These are phyloP conservation scores for Otocyon megalotis DNA, from an alignment of 2,113 vertebrate genomes.

Conservation along the genomic window DNA sequence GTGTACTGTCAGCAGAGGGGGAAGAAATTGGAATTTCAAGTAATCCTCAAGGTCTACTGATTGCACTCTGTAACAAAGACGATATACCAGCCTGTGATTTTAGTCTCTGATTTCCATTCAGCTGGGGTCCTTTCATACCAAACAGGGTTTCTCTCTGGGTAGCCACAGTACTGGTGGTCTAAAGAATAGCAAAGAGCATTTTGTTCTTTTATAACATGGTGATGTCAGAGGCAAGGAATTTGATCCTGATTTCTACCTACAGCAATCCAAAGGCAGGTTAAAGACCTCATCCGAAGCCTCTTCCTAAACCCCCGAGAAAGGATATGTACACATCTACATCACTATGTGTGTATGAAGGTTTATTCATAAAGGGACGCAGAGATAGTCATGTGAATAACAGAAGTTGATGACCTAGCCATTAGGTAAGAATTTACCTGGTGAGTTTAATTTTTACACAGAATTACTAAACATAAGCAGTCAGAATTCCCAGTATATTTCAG, in stretches of 20 bases:
- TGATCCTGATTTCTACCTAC: background rate
- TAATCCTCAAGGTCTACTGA: constrained; percentile 61
- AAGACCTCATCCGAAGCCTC: background rate
- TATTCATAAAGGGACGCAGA: background rate
- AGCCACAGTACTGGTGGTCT: background rate
- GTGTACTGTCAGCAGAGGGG: constrained; percentile 42
- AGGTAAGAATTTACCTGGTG: background rate
- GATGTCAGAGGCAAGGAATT: constrained; percentile 43
- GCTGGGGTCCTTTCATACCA: constrained; percentile 57
- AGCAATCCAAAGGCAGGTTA: background rate
- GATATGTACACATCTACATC: background rate
- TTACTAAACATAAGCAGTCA: background rate
- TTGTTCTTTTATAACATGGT: constrained; percentile 46
- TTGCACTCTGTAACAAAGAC: constrained; percentile 62
- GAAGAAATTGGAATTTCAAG: constrained; percentile 49
- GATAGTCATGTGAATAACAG: background rate
- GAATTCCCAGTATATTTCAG: background rate
- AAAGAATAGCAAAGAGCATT: constrained; percentile 34
- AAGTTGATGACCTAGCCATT: background rate
- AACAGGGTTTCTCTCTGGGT: constrained; percentile 46
- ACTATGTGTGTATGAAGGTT: background rate
- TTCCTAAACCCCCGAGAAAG: background rate
- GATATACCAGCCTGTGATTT: constrained; percentile 61
- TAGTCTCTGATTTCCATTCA: constrained; percentile 74
- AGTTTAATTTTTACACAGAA: background rate